Conservation (phyloP, 2,797 vertebrate genomes). For the Aldrovandia affinis region DNA sequence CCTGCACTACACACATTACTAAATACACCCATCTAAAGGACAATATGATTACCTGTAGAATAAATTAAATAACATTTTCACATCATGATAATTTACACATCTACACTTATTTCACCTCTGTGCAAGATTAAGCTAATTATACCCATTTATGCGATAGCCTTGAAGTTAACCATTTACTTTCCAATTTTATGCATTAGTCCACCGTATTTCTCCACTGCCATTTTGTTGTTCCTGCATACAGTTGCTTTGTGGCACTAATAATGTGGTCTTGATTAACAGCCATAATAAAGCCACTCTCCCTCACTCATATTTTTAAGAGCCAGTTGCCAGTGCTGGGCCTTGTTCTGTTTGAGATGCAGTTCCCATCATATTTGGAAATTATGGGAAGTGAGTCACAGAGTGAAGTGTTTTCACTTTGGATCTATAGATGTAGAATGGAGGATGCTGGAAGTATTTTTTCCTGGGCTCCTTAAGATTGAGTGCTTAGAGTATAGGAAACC, state of each 20-base stretch:
- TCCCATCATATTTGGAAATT: background rate
- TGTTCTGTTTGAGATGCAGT: background rate
- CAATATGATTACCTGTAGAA: background rate
- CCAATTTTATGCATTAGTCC: background rate
- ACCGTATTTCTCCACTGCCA: background rate
- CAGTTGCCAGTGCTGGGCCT: background rate
- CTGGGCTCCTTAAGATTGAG: background rate
- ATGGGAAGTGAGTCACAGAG: too few species aligned
- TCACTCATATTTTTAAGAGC: background rate
- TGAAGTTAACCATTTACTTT: background rate
- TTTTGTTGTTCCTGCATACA: too few species aligned
- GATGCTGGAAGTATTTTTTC: background rate
- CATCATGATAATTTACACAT: background rate
- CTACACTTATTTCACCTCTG: slow-evolving; percentile 5
- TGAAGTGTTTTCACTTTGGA: background rate
- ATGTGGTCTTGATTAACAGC: background rate
- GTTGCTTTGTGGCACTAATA: background rate
- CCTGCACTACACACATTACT: background rate
- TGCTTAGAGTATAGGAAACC: background rate
- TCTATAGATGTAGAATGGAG: background rate
- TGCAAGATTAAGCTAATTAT: background rate
- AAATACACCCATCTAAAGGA: background rate
- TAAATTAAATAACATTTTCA: background rate
- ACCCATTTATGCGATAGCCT: background rate
- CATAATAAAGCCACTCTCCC: background rate